These are phyloP conservation scores for Heliothis virescens DNA, from an alignment of 1,140 invertebrate species.

Conservation along the genomic window DNA sequence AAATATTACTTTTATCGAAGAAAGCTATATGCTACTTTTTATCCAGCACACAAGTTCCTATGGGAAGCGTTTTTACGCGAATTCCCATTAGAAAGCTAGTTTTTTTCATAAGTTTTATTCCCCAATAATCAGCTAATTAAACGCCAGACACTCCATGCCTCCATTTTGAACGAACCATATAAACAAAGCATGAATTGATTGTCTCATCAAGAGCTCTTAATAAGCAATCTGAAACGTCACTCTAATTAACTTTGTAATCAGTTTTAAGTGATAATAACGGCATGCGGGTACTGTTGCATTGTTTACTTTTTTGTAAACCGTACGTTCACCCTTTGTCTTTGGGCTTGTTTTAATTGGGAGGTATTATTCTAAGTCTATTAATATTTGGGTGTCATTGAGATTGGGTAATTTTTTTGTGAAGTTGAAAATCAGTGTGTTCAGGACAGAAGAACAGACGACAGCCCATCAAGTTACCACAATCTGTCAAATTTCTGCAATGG, in stretches of 20 bases:
- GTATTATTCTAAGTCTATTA: not conserved
- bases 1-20: no score
- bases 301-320: conserved; percentile 51
- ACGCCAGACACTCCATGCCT: no score
- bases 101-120: not conserved
- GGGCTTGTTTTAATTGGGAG: conserved; percentile 4
- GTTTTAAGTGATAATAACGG: conserved; percentile 64
- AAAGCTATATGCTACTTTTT: no score
- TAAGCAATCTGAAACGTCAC: conserved; percentile 63
- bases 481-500: no score
- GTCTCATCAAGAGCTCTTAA: conserved; percentile 55
- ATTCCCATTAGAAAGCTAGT: no score
- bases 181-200: conserved; percentile 45
- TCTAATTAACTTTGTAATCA: conserved; percentile 61
- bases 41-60: no score
- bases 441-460: no score
- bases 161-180: not conserved
- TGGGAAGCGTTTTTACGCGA: no score
- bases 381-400: no score
- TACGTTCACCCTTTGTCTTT: conserved; percentile 56
- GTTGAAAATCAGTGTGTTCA: no score
- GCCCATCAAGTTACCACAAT: no score
- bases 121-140: not conserved
- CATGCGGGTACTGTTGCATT: conserved; percentile 58
- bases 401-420: no score